Conservation (phyloP, 2,797 vertebrate species). For the Falco concolor region DNA sequence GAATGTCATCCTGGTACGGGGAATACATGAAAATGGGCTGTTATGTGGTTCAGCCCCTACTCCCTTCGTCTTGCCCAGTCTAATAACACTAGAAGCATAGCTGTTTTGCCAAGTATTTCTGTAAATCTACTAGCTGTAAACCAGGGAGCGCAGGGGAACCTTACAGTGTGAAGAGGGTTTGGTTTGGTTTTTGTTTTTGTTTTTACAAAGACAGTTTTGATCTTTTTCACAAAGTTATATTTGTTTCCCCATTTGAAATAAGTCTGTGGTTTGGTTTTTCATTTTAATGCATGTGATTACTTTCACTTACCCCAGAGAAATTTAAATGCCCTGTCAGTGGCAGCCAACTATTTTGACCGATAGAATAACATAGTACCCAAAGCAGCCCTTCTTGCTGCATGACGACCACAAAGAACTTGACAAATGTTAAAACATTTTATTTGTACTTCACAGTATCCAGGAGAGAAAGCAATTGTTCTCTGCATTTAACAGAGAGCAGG, state of each 20-base stretch:
- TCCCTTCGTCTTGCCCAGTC: neutral
- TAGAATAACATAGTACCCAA: neutral
- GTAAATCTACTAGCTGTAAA: neutral
- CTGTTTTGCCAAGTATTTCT: neutral
- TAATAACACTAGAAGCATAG: neutral
- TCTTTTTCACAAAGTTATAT: neutral
- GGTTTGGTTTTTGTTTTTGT: neutral
- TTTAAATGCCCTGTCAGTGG: neutral
- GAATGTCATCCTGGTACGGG: neutral
- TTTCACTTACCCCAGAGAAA: neutral
- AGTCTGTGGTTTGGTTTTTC: neutral
- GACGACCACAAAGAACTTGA: neutral
- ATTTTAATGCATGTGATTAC: neutral
- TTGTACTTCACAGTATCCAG: neutral
- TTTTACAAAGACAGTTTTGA: neutral
- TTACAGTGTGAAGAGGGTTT: neutral
- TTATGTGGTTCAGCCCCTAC: neutral
- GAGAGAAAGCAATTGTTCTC: neutral
- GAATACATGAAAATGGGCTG: neutral
- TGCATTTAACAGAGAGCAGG: neutral
- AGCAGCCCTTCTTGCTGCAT: neutral
- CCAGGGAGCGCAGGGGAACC: rapidly evolving
- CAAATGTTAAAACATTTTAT: neutral
- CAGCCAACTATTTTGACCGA: neutral
- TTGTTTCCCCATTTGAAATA: neutral